Evolutionary conservation across 1,140 invertebrate species (phyloP).

Genomic region (Macrosteles quadrilineatus): DNA sequence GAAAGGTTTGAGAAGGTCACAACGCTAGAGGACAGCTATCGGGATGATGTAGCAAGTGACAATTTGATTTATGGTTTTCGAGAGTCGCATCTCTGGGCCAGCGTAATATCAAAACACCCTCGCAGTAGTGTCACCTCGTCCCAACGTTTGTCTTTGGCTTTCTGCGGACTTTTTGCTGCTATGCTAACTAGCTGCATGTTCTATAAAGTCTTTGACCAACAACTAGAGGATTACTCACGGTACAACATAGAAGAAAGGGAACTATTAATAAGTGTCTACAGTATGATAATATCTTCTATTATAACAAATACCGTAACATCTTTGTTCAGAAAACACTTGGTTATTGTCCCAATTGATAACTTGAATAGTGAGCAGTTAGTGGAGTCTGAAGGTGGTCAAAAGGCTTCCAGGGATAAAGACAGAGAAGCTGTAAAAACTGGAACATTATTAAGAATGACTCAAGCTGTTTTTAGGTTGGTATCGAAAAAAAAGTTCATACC

Average conservation of each 20-base stretch:
- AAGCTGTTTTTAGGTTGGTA: too few relatives aligned
- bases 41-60: not conserved
- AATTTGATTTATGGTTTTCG: not conserved
- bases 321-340: not conserved
- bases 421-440: not conserved
- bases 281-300: not conserved
- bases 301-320: not conserved
- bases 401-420: not conserved
- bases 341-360: not conserved
- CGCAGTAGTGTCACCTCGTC: not conserved
- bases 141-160: not conserved
- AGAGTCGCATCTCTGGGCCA: not conserved
- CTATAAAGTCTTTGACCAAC: not conserved
- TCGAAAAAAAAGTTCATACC: not conserved
- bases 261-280: not conserved
- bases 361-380: not conserved
- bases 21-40: not conserved
- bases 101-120: not conserved
- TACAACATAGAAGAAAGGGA: not conserved
- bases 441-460: not conserved
- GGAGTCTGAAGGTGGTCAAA: not conserved
- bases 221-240: not conserved
- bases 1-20: not conserved
- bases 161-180: not conserved
- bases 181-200: slow-evolving; percentile 1